These are phyloP conservation scores for Crocallis elinguaria DNA, from an alignment of 2,888 invertebrate species.

Conservation along the genomic window DNA sequence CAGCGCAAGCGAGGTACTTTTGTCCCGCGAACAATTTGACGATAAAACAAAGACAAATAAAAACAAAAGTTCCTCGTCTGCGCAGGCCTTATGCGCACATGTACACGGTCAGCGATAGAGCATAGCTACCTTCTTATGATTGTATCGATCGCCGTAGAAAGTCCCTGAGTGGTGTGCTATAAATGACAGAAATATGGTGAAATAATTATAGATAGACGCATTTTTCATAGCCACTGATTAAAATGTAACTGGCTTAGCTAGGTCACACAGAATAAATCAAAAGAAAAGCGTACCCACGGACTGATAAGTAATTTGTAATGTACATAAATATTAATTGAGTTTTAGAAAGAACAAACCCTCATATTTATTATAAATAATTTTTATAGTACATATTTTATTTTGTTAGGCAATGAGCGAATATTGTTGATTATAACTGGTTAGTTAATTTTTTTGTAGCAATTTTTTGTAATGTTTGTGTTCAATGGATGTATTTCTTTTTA, in stretches of 20 bases:
- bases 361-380: slow-evolving; percentile 73
- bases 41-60: no score
- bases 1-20: no score
- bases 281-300: slow-evolving; percentile 58
- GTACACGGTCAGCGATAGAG: no score
- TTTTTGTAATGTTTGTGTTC: slow-evolving; percentile 52
- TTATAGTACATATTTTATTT: slow-evolving; percentile 58
- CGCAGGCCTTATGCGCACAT: no score
- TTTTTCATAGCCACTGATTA: no score
- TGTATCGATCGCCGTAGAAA: no score
- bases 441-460: slow-evolving; percentile 64
- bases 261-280: neutral
- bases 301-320: slow-evolving; percentile 70
- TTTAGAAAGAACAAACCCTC: slow-evolving; percentile 75
- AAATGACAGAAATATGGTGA: no score
- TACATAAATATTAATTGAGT: slow-evolving; percentile 73
- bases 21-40: no score
- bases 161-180: no score
- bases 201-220: no score
- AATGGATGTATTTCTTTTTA: slow-evolving; percentile 47
- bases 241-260: neutral
- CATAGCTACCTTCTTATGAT: no score
- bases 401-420: slow-evolving; percentile 63
- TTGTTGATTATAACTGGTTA: slow-evolving; percentile 68
- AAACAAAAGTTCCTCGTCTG: no score